Base-by-base conservation (phyloP, 2,888 invertebrate species). In the Oasisia sp. region DNA sequence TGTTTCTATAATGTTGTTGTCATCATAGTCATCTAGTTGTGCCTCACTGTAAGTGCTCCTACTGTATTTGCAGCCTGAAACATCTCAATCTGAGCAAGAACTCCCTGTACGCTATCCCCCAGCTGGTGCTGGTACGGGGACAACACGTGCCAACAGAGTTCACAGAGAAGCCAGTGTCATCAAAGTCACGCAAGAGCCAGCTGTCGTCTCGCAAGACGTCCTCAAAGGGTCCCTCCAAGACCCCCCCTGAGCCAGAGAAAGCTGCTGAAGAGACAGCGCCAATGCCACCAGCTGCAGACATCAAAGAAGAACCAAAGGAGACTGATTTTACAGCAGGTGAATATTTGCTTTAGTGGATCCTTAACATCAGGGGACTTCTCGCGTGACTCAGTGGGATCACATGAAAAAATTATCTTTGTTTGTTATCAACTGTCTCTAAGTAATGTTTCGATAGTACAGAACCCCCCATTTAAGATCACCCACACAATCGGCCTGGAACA, bases 1-100 rank as follows among this genome's bases (percentile, higher is more conserved):
- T 38, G 4, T 38, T 38, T 38, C 38, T 4, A 38, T 38, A 38
- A 7, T 27, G 32, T 44, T 32, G n/a, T 27, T 32, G 32, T 90
- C 90, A 19, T 90, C 90, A 90, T 90, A 3, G 90, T 90, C 90
- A 90, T 90, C 90, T 7, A 32, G 32, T 32, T 19, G 32, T 27
- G 74, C 14, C 5, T 74, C n/a, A 74, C 27, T 74, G 27, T 7
- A 14, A 9, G 27, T 74, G 74, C 27, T 27, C 74, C 4, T 74
- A 27, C 74, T 74, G 38, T 56, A 90, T 0, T 93, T 94, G 91
- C 94, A 96, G 96, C 91, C 93, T 96, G 74, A 95, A 94, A 91
- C 95, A 96, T 93, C 94, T 96, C 89, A 95, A 95, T 93, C 92
- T 96, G 91, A 95, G 95, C 92, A 95, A 96, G 93, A 96, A 96